Evolutionary conservation across 2,888 invertebrate species (phyloP).

Genomic region (Alsophila aescularia): DNA sequence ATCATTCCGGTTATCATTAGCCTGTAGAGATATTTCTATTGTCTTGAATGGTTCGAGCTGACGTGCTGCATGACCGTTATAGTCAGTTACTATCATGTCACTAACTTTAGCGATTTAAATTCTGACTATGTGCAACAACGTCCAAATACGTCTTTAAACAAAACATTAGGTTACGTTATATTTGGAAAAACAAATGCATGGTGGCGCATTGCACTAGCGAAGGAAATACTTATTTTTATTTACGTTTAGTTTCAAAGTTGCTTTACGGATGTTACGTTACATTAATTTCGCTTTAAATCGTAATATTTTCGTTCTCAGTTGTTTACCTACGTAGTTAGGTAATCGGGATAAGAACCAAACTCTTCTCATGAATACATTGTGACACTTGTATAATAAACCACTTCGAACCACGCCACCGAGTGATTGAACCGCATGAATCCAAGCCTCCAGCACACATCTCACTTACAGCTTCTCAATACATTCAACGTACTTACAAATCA

Average conservation of each 20-base stretch:
- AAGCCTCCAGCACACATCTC: conserved; percentile 83
- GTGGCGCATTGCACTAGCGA: conserved; percentile 50
- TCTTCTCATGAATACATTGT: conserved; percentile 69
- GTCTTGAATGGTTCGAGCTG: conserved; percentile 68
- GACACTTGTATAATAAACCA: conserved; percentile 77
- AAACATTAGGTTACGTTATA: conserved; percentile 26
- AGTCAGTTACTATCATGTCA: conserved; percentile 49
- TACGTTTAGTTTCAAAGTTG: conserved; percentile 41
- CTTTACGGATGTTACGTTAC: conserved; percentile 44
- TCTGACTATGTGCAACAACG: conserved; percentile 41
- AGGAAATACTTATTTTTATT: conserved; percentile 22
- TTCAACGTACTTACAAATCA: conserved; percentile 73
- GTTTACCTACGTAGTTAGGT: conserved; percentile 54
- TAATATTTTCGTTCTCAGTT: conserved; percentile 44
- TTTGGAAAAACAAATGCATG: conserved; percentile 54
- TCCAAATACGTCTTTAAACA: conserved; percentile 33
- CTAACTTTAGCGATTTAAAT: conserved; percentile 39
- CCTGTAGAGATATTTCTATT: conserved; percentile 69
- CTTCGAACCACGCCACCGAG: conserved; percentile 84
- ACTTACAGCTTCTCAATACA: conserved; percentile 83
- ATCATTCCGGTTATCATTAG: conserved; percentile 69
- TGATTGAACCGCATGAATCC: conserved; percentile 83
- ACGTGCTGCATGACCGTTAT: conserved; percentile 69
- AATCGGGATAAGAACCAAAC: conserved; percentile 58
- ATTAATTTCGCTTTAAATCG: conserved; percentile 49